Percentiles rank a stretch among this genome's conserved stretches.
phyloP scores from a whole-genome alignment of 2,113 vertebrate genomes.

The Tyto alba region DNA sequence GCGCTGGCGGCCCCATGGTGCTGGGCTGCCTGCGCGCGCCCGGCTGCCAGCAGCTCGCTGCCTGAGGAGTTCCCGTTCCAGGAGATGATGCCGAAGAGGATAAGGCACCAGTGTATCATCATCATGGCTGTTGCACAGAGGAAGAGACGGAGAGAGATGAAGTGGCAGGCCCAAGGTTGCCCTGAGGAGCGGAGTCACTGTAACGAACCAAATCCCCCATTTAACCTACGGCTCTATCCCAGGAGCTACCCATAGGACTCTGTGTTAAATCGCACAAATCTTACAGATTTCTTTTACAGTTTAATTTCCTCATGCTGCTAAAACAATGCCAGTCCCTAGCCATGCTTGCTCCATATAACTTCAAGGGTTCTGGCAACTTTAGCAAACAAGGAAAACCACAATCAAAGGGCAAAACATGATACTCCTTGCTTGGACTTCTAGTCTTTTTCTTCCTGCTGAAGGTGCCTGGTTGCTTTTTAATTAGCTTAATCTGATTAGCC shows the following conservation, averaged over 20 bases:
- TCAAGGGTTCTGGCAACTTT: neutral
- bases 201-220: neutral
- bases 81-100: neutral
- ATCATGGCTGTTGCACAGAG: neutral
- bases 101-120: neutral
- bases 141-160: neutral
- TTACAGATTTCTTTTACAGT: neutral
- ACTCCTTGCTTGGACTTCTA: conserved; percentile 15
- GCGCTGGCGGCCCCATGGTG: fast-evolving
- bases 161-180: neutral
- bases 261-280: neutral
- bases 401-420: conserved; percentile 1
- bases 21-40: neutral
- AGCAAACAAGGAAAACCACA: conserved; percentile 43
- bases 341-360: neutral
- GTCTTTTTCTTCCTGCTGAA: conserved; percentile 15
- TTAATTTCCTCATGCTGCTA: neutral
- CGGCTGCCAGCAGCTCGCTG: neutral
- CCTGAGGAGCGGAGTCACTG: neutral
- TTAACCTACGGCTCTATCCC: neutral
- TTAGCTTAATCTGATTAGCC: neutral
- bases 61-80: neutral
- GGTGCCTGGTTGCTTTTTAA: conserved; percentile 6
- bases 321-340: neutral
- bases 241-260: neutral